A percentile compares a stretch with the other conserved stretches of the same genome.
These are phyloP conservation scores for Drosophila rhopaloa DNA, from an alignment of 1,140 invertebrate species.

Conservation along the genomic window DNA sequence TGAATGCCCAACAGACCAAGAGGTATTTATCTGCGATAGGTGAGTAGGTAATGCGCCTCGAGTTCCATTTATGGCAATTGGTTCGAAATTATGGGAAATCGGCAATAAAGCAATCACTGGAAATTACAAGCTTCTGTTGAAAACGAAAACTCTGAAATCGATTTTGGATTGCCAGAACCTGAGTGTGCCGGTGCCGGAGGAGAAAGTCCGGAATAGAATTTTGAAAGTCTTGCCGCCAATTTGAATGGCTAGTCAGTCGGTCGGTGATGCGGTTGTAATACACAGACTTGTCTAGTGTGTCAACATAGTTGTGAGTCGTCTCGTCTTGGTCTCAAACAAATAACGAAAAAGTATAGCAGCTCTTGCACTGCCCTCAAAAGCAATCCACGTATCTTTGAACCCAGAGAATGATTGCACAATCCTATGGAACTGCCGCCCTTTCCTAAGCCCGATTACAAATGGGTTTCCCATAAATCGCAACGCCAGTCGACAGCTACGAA, in stretches of 20 bases:
- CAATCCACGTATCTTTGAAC: not conserved
- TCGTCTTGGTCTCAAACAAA: not conserved
- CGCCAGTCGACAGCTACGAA: slow-evolving; percentile 1
- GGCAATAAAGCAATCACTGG: slow-evolving; percentile 63
- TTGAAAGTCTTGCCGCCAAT: slow-evolving; percentile 29
- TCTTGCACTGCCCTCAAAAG: not conserved
- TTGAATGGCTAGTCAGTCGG: slow-evolving; percentile 8
- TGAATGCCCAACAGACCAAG: slow-evolving; percentile 23
- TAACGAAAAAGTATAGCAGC: not conserved
- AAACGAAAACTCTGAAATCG: slow-evolving; percentile 58
- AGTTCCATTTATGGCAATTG: slow-evolving; percentile 49
- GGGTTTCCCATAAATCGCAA: slow-evolving; percentile 33
- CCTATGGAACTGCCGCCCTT: slow-evolving; percentile 8
- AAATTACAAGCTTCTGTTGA: slow-evolving; percentile 68
- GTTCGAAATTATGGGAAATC: slow-evolving; percentile 50
- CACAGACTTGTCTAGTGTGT: not conserved
- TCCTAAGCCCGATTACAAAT: slow-evolving; percentile 22
- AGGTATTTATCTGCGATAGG: not conserved
- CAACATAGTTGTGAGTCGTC: not conserved
- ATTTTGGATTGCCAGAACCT: slow-evolving; percentile 5
- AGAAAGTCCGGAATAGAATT: slow-evolving; percentile 26
- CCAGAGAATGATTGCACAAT: not conserved
- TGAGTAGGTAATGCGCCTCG: slow-evolving; percentile 26
- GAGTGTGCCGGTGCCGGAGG: not conserved
- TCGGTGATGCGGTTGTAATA: not conserved